These are phyloP conservation scores for Vannuccia rotundouncinata DNA, from an alignment of 2,888 invertebrate species.

Conservation along the genomic window DNA sequence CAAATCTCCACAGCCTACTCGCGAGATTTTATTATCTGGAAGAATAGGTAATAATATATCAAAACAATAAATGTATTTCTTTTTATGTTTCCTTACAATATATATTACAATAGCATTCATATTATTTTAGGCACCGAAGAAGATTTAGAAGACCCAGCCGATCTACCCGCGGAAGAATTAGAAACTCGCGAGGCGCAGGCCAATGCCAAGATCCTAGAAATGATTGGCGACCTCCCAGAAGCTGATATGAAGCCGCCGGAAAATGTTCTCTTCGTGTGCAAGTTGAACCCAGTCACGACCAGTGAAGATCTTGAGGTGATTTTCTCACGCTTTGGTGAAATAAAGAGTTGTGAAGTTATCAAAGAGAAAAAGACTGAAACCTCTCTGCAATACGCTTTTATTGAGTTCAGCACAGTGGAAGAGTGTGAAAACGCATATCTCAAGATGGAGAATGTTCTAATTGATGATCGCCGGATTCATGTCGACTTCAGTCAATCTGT, in stretches of 20 bases:
- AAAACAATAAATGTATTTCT: no score
- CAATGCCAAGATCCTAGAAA: constrained; percentile 70
- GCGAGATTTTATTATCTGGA: neutral
- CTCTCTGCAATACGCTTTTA: constrained; percentile 95
- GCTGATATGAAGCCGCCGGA: constrained; percentile 96
- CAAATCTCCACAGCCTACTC: constrained; percentile 58
- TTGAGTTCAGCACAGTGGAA: constrained; percentile 77
- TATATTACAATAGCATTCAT: constrained; percentile 43
- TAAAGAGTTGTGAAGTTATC: constrained; percentile 76
- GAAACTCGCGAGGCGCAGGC: constrained; percentile 88
- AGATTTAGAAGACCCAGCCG: constrained; percentile 78
- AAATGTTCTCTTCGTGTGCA: constrained; percentile 97
- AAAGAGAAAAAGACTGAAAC: constrained; percentile 82
- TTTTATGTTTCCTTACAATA: no score
- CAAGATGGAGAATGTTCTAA: constrained; percentile 98
- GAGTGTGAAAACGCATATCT: constrained; percentile 92
- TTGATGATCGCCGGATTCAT: constrained; percentile 95
- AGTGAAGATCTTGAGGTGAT: constrained; percentile 96
- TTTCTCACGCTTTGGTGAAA: constrained; percentile 88
- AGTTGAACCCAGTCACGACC: constrained; percentile 92
- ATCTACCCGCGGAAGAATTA: constrained; percentile 74
- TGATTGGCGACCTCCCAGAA: constrained; percentile 85
- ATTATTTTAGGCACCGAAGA: constrained; percentile 77
- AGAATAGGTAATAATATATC: constrained; percentile 6
- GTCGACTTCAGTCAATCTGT: constrained; percentile 99